phyloP scores from a whole-genome alignment of 2,888 invertebrate species.

The Ormyrus pomaceus region DNA sequence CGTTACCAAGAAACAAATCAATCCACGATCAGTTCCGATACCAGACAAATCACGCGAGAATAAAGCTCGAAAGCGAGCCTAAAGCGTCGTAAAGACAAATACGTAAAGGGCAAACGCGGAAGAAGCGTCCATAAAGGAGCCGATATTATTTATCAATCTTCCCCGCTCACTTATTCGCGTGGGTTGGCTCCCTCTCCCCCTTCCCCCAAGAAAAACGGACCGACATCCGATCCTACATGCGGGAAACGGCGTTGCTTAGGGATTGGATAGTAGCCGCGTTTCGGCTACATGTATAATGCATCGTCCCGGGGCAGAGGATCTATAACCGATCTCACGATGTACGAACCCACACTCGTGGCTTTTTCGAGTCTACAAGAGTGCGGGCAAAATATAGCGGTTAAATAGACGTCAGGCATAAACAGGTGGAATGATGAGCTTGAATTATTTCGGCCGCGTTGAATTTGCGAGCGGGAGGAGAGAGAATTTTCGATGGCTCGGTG shows the following conservation, averaged over 20 bases:
- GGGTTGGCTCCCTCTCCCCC: neutral
- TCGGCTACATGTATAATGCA: conserved; percentile 67
- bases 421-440: conserved; percentile 43
- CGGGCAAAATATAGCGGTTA: conserved; percentile 28
- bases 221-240: neutral
- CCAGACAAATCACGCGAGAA: too few relatives aligned
- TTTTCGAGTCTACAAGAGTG: neutral
- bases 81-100: too few relatives aligned
- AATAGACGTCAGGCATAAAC: conserved; percentile 16
- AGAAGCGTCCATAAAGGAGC: conserved; percentile 55
- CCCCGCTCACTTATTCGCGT: conserved; percentile 32
- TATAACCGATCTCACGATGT: conserved; percentile 59
- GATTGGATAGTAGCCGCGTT: conserved; percentile 44
- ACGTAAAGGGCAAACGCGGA: too few relatives aligned
- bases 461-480: neutral
- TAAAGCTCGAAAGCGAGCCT: too few relatives aligned
- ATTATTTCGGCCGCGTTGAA: conserved; percentile 30
- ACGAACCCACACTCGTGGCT: neutral
- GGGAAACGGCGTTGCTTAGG: conserved; percentile 8
- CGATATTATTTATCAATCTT: conserved; percentile 71
- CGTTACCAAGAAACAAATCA: too few relatives aligned
- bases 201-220: neutral
- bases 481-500: too few relatives aligned
- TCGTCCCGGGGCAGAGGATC: conserved; percentile 62
- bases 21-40: too few relatives aligned